A percentile compares a stretch with the other conserved stretches of the same genome.
Evolutionary conservation across 2,888 invertebrate species (phyloP).

Genomic region (Heliconius sara): DNA sequence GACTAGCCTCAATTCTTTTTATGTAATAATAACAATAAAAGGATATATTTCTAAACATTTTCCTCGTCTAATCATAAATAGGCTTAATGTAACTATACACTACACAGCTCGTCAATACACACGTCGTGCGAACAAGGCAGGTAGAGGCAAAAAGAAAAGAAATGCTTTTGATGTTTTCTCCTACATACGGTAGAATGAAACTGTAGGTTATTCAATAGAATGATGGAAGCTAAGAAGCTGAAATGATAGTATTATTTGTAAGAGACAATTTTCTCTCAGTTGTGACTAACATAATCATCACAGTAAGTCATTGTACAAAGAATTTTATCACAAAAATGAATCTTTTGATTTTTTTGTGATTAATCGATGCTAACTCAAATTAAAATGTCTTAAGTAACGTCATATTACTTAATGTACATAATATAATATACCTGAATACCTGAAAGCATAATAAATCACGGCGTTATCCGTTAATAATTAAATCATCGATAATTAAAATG

Average conservation of each 20-base stretch:
- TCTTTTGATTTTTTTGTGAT: no score
- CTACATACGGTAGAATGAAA: background rate
- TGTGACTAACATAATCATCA: background rate
- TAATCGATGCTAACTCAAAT: background rate
- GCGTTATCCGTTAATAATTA: slow-evolving; percentile 9
- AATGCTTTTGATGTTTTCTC: slow-evolving; percentile 20
- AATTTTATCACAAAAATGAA: no score
- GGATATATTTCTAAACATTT: slow-evolving; percentile 5
- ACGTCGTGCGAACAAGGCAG: slow-evolving; percentile 2
- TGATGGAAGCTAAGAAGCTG: background rate
- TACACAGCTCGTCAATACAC: background rate
- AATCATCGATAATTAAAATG: slow-evolving; percentile 32
- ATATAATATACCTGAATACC: slow-evolving; percentile 5
- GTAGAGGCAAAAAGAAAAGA: slow-evolving; percentile 8
- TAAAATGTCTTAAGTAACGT: background rate
- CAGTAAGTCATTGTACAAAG: background rate
- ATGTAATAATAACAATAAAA: background rate
- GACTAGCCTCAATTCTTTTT: no score
- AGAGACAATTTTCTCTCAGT: background rate
- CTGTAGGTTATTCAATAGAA: slow-evolving; percentile 3
- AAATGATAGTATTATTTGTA: background rate
- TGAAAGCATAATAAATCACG: slow-evolving; percentile 1
- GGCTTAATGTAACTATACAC: slow-evolving; percentile 11
- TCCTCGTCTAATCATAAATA: slow-evolving; percentile 3
- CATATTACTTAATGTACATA: background rate